phyloP scores from a whole-genome alignment of 2,888 invertebrate species.

The Drosophila aldrichi region DNA sequence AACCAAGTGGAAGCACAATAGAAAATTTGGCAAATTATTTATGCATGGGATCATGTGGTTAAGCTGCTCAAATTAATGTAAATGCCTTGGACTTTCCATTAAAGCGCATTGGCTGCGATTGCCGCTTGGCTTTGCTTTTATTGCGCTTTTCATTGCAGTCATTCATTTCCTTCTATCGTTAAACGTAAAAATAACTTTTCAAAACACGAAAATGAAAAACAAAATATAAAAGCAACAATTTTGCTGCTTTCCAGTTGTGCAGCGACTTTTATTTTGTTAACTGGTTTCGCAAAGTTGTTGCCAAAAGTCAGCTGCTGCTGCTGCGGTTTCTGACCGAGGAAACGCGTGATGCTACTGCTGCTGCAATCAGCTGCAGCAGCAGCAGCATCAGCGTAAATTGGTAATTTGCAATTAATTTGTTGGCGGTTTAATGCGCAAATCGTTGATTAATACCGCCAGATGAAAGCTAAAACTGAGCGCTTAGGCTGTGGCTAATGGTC shows the following conservation, averaged over 20 bases:
- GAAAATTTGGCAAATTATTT: conserved; percentile 28
- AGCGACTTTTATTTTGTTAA: conserved; percentile 54
- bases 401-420: conserved; percentile 74
- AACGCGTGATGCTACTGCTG: conserved; percentile 52
- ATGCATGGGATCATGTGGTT: conserved; percentile 26
- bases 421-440: conserved; percentile 66
- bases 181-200: conserved; percentile 57
- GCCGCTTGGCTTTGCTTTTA: conserved; percentile 40
- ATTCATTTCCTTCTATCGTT: conserved; percentile 79
- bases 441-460: conserved; percentile 58
- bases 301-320: conserved; percentile 59
- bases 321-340: conserved; percentile 62
- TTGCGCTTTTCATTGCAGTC: conserved; percentile 54
- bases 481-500: conserved; percentile 50
- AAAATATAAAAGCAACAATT: conserved; percentile 33
- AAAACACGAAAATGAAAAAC: conserved; percentile 12
- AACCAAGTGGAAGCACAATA: conserved; percentile 7
- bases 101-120: conserved; percentile 24
- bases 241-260: conserved; percentile 66
- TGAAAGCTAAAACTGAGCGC: conserved; percentile 63
- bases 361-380: conserved; percentile 10
- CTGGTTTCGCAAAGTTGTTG: conserved; percentile 54
- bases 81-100: conserved; percentile 35
- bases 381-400: conserved; percentile 52
- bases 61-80: conserved; percentile 33